Evolutionary conservation across 53 echinoderm and acorn worm species (phyloP).

Genomic region (Temnopleurus reevesii): DNA sequence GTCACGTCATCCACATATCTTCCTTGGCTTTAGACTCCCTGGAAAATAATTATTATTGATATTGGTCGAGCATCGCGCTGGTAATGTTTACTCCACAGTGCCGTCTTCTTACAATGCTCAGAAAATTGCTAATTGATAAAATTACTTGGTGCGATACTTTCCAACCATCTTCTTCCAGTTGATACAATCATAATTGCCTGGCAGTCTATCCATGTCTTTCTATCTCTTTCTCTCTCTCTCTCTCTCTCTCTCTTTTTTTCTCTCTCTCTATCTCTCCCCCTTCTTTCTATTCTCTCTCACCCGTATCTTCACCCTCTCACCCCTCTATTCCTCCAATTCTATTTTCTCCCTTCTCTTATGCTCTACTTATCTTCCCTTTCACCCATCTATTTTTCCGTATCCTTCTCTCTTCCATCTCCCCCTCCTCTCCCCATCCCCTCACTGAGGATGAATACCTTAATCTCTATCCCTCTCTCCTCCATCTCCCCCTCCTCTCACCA

Average conservation of each 20-base stretch:
- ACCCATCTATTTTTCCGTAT: not conserved
- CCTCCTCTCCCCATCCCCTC: not conserved
- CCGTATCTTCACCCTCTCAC: too few relatives aligned
- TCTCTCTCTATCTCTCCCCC: too few relatives aligned
- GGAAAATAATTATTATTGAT: slow-evolving; percentile 44
- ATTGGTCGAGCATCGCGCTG: slow-evolving; percentile 16
- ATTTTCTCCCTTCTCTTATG: not conserved
- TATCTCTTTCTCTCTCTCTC: not conserved
- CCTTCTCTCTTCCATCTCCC: not conserved
- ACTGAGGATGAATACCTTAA: not conserved
- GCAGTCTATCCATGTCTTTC: too few relatives aligned
- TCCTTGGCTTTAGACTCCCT: not conserved
- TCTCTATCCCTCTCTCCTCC: not conserved
- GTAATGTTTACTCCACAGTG: slow-evolving; percentile 20
- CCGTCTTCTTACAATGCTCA: not conserved
- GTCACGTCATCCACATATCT: not conserved
- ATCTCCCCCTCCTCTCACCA: not conserved
- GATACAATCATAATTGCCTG: too few relatives aligned
- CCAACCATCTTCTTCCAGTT: not conserved
- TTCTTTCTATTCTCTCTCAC: not conserved
- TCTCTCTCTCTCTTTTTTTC: not conserved
- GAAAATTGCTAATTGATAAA: slow-evolving; percentile 48
- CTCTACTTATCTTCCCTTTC: not conserved
- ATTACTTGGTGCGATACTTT: slow-evolving; percentile 14
- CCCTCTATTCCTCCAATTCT: not conserved